Evolutionary conservation across 2,113 vertebrate genomes (phyloP), one percentile per base, ranked within the genome.

Genomic region (Deroptyus accipitrinus): DNA sequence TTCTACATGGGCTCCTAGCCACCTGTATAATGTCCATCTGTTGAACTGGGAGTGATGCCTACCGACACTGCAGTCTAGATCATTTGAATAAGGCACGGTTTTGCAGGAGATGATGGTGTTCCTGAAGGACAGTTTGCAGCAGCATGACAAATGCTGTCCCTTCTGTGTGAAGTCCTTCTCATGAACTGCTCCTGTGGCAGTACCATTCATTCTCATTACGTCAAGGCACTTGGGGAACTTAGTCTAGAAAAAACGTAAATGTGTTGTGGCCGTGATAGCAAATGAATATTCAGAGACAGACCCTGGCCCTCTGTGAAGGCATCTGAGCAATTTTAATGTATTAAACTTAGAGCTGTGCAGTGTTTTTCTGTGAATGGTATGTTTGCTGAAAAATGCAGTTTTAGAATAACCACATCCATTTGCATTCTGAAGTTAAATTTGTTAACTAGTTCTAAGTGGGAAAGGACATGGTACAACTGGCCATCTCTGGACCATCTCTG

Each of bases 41-140:
- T 67, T 79, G 67, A 54, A 37, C 24, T 8, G 62, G 76, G 87
- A 4, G 0, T 62, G 33, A 41, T 41, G 66, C 70, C 90, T 54
- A 6, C 19, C 1, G 1, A 64, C 42, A 37, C 46, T 39, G 75
- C 1, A 0, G 73, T 90, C 39, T 68, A 41, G 17, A 48, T 48
- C 7, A 3, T 7, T 62, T 41, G 55, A 67, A 37, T 27, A 75
- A 54, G 68, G n/a, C 28, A 6, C 0, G 2, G 80, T 1, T 39
- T 85, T 79, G 24, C 62, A 73, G 72, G 64, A 80, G 39, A 28
- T 41, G 72, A 14, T 35, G 46, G 11, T 57, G 30, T 46, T 93
- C 73, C 61, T 78, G n/a, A 67, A 59, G 78, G 61, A 41, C 31
- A 23, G 24, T 57, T 80, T 79, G 67, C 64, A 52, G 41, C 6